Evolutionary conservation across 2,888 invertebrate species (phyloP).

Genomic region (Aradus depressus): DNA sequence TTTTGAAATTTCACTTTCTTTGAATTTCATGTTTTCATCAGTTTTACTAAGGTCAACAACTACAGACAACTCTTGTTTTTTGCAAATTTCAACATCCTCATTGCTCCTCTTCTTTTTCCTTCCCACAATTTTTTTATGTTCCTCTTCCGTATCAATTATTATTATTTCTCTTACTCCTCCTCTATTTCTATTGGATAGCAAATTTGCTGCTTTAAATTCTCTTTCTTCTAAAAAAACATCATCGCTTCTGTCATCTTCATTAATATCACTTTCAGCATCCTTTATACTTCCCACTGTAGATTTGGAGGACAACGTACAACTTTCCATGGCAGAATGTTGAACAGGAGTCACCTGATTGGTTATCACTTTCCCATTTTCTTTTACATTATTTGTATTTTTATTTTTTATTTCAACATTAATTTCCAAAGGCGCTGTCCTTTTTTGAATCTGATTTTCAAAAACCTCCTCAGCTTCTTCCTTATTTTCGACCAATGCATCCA

Average conservation of each 20-base stretch:
- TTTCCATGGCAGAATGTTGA: slow-evolving; percentile 34
- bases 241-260: slow-evolving; percentile 17
- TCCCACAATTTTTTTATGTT: too few species aligned
- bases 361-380: slow-evolving; percentile 46
- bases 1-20: too few species aligned
- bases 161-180: too few species aligned
- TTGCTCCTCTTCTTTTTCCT: too few species aligned
- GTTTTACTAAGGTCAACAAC: too few species aligned
- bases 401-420: background rate
- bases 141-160: too few species aligned
- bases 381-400: slow-evolving; percentile 37
- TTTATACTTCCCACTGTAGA: slow-evolving; percentile 36
- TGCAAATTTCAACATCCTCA: too few species aligned
- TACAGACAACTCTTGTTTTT: too few species aligned
- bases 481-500: slow-evolving; percentile 14
- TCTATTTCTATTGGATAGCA: too few species aligned
- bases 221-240: slow-evolving; percentile 22
- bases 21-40: too few species aligned
- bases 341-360: slow-evolving; percentile 32
- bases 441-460: too few species aligned
- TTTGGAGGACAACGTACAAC: slow-evolving; percentile 35
- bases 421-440: background rate
- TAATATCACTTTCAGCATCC: slow-evolving; percentile 32
- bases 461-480: slow-evolving; percentile 22
- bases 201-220: slow-evolving; percentile 30